A percentile compares a stretch with the other conserved stretches of the same genome.
Evolutionary conservation across 2,888 invertebrate genomes (phyloP).

Genomic region (Clitarchus hookeri): DNA sequence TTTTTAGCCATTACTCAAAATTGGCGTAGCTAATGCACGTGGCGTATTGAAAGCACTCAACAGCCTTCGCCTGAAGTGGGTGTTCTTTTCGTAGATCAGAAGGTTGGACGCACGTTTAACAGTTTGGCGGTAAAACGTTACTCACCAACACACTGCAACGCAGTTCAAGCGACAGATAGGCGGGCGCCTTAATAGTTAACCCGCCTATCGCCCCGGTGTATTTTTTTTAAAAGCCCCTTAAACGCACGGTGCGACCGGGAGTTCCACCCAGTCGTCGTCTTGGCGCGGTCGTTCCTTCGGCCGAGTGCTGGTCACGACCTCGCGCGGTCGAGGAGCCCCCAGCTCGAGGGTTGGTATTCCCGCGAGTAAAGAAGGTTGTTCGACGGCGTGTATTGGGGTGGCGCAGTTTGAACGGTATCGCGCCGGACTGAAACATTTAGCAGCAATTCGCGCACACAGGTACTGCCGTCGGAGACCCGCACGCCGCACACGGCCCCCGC

Average conservation of each 20-base stretch:
- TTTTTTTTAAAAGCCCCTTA: neutral
- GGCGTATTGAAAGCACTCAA: too few species aligned
- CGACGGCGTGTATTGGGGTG: neutral
- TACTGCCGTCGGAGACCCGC: neutral
- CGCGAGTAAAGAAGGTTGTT: neutral
- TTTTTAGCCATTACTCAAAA: too few species aligned
- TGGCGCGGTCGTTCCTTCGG: neutral
- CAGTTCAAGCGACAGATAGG: too few species aligned
- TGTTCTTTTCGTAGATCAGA: too few species aligned
- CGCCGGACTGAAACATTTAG: constrained; percentile 18
- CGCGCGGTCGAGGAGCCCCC: neutral
- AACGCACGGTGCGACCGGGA: neutral
- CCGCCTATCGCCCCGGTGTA: neutral
- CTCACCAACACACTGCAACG: too few species aligned
- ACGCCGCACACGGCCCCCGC: neutral
- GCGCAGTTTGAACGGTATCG: constrained; percentile 12
- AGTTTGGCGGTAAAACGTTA: too few species aligned
- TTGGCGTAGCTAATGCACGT: too few species aligned
- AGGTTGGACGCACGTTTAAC: too few species aligned
- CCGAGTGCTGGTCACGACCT: neutral
- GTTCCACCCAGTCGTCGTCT: neutral
- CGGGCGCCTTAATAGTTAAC: neutral
- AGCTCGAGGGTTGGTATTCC: neutral
- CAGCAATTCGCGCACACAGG: constrained; percentile 17
- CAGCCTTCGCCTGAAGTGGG: too few species aligned